Evolutionary conservation across 2,888 invertebrate genomes (phyloP).

Genomic region (Tinea semifulvella): DNA sequence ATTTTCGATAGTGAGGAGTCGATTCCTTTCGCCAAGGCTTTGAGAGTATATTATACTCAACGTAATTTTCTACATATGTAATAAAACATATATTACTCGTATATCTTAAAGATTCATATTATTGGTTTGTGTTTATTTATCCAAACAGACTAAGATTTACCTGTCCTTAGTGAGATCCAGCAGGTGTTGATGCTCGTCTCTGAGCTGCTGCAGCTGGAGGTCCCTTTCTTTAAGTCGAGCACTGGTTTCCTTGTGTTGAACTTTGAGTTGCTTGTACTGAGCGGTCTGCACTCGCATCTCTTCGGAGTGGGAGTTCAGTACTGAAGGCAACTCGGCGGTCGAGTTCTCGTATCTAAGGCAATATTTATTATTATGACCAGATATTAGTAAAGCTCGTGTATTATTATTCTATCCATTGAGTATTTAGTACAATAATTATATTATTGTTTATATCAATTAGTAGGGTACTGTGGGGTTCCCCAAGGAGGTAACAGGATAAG

Average conservation of each 20-base stretch:
- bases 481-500: no score
- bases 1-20: no score
- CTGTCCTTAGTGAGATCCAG: slow-evolving; percentile 76
- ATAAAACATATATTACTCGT: no score
- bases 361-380: no score
- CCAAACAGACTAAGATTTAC: slow-evolving; percentile 28
- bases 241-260: slow-evolving; percentile 68
- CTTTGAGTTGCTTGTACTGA: slow-evolving; percentile 73
- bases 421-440: no score
- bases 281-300: slow-evolving; percentile 77
- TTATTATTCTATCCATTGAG: no score
- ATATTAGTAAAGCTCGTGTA: no score
- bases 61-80: no score
- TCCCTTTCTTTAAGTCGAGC: slow-evolving; percentile 75
- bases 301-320: slow-evolving; percentile 80
- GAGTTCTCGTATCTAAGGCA: slow-evolving; percentile 76
- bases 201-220: slow-evolving; percentile 69
- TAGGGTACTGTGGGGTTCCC: no score
- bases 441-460: no score
- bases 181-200: slow-evolving; percentile 76
- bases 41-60: no score
- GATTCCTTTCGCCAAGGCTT: no score
- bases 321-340: slow-evolving; percentile 79
- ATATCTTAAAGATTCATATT: neutral
- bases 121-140: neutral